Evolutionary conservation across 1,140 invertebrate species (phyloP), one percentile per base, ranked within the genome.

Genomic region (Sycobia sp.): DNA sequence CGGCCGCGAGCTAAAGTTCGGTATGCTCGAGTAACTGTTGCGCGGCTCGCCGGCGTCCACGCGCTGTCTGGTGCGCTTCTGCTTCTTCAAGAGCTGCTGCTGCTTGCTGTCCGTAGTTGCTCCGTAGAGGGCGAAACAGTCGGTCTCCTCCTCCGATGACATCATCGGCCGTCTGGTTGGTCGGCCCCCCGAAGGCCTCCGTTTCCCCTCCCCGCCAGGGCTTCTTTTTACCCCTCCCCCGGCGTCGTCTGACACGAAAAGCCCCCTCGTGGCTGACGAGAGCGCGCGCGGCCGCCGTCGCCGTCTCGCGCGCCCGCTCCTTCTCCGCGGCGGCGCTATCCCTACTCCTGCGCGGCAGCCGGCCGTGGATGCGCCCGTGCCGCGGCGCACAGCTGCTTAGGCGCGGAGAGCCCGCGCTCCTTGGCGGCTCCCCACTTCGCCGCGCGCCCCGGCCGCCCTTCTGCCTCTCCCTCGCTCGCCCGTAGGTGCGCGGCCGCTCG

Each of bases 101-200:
- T 82, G 80, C 80, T 82, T 82, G 75, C 80, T 82, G 74, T 82
- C 80, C 77, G 78, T 81, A 43, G 73, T 76, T 81, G 79, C 90
- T 89, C 89, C 90, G 87, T 90, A 93, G 89, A 92, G 89, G 86
- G 90, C 90, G 88, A 91, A 91, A 86, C 88, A 88, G 84, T 90
- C 89, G 85, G 89, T 89, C 86, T 93, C 91, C 91, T 93, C 91
- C 89, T 93, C 91, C 89, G 91, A 93, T 93, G 91, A 93, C 91
- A 93, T 93, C 91, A 93, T 92, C 91, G 88, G 90, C 80, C 79
- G 78, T 81, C 78, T 82, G 80, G 77, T 82, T 80, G 79, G 79
- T 81, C 78, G 79, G 79, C 79, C 80, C 78, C 79, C 80, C 79
- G 76, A 80, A 81, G 80, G 80, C 79, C 79, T 79, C 74, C 77